These are phyloP conservation scores for Eurystomus glaucurus DNA, from an alignment of 2,797 vertebrate species.

Conservation along the genomic window DNA sequence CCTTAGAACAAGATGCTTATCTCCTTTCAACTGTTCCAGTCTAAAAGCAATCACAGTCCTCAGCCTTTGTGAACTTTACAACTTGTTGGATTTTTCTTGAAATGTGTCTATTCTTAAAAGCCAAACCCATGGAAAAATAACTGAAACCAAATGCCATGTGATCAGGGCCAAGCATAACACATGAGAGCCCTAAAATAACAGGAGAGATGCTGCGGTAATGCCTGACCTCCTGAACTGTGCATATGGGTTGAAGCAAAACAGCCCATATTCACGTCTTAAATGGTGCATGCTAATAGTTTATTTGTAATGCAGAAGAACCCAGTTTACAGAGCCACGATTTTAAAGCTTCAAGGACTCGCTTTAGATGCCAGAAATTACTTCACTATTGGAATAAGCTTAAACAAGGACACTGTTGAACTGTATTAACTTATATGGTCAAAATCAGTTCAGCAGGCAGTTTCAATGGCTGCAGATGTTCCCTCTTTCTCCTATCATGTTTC, in stretches of 20 bases:
- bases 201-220: slow-evolving; percentile 75
- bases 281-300: slow-evolving; percentile 28
- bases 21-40: slow-evolving; percentile 6
- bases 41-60: slow-evolving; percentile 37
- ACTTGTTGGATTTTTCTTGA: slow-evolving; percentile 73
- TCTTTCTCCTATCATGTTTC: not conserved
- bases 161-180: slow-evolving; percentile 80
- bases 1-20: not conserved
- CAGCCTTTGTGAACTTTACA: slow-evolving; percentile 66
- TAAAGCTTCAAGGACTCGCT: slow-evolving; percentile 29
- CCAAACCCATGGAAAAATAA: slow-evolving; percentile 81
- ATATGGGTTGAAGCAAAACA: slow-evolving; percentile 70
- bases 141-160: slow-evolving; percentile 77
- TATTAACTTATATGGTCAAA: slow-evolving; percentile 65
- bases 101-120: slow-evolving; percentile 72
- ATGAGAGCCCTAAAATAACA: slow-evolving; percentile 80
- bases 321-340: slow-evolving; percentile 30
- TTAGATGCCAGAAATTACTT: slow-evolving; percentile 61
- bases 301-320: slow-evolving; percentile 43
- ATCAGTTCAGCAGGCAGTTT: slow-evolving; percentile 21
- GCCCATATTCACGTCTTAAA: slow-evolving; percentile 41
- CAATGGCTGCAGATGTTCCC: not conserved
- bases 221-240: slow-evolving; percentile 79
- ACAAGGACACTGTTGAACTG: slow-evolving; percentile 48
- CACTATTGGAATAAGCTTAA: slow-evolving; percentile 51